These are phyloP conservation scores for Candoia aspera DNA, from an alignment of 2,113 vertebrate species.

Conservation along the genomic window DNA sequence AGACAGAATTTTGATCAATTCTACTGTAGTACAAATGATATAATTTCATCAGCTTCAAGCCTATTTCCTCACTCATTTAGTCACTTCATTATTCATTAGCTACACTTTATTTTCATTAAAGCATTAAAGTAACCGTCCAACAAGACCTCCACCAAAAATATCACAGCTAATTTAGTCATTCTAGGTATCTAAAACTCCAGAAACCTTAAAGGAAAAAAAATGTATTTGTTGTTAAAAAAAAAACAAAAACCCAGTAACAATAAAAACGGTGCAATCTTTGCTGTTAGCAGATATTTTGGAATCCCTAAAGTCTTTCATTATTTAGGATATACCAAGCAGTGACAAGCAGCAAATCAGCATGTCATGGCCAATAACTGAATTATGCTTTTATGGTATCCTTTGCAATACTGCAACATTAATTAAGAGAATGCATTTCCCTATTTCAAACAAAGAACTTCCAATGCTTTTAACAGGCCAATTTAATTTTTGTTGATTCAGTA, in stretches of 20 bases:
- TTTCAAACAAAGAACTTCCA: background rate
- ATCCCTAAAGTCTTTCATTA: background rate
- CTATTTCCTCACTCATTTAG: conserved; percentile 25
- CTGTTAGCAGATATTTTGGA: background rate
- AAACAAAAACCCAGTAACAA: background rate
- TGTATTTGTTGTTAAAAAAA: background rate
- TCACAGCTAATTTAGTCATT: background rate
- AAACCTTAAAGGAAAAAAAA: background rate
- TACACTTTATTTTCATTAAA: conserved; percentile 9
- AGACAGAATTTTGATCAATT: fast-evolving
- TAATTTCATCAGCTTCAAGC: conserved; percentile 29
- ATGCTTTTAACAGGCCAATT: background rate
- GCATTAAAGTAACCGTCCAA: background rate
- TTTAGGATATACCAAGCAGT: background rate
- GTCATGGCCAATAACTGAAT: background rate
- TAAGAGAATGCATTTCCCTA: background rate
- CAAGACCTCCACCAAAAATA: background rate
- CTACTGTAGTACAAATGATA: conserved; percentile 5
- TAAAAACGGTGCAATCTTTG: background rate
- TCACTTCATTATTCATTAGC: conserved; percentile 28
- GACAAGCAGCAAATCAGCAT: background rate
- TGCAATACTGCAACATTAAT: background rate
- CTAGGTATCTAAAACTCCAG: background rate
- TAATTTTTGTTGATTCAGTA: background rate
- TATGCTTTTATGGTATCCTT: background rate